Conservation (phyloP, 2,113 vertebrate genomes). For the Ceyx margarethae region DNA sequence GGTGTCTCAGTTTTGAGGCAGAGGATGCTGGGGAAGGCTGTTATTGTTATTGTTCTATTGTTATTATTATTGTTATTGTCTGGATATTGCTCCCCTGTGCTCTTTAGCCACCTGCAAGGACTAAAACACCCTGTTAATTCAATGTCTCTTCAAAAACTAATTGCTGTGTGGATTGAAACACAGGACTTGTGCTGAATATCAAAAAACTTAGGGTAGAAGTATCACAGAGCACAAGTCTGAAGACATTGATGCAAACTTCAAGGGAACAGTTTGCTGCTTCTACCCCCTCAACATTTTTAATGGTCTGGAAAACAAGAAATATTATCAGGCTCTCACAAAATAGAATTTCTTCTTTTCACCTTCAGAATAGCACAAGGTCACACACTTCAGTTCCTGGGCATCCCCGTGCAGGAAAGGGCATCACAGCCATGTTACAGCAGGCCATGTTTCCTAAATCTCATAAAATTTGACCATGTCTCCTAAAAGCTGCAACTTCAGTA, state of each 20-base stretch:
- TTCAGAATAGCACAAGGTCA: background rate
- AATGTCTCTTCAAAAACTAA: background rate
- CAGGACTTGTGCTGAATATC: background rate
- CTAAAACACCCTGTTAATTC: background rate
- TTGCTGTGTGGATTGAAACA: background rate
- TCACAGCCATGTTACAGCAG: background rate
- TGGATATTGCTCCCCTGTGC: background rate
- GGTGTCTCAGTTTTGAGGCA: background rate
- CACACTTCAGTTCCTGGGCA: background rate
- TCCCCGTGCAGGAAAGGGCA: background rate
- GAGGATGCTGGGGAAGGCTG: background rate
- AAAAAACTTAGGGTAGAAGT: background rate
- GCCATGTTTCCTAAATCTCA: background rate
- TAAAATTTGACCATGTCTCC: background rate
- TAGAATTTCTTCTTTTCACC: background rate
- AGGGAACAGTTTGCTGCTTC: constrained; percentile 2
- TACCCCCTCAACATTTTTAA: background rate
- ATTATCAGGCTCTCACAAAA: background rate
- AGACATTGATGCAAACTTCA: background rate
- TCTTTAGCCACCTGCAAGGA: background rate
- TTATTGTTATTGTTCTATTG: too few species aligned
- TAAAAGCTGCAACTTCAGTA: background rate
- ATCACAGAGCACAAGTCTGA: background rate
- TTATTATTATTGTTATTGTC: too few species aligned
- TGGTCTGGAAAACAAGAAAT: background rate